phyloP scores from a whole-genome alignment of 2,113 vertebrate species.

The Sceloporus undulatus region DNA sequence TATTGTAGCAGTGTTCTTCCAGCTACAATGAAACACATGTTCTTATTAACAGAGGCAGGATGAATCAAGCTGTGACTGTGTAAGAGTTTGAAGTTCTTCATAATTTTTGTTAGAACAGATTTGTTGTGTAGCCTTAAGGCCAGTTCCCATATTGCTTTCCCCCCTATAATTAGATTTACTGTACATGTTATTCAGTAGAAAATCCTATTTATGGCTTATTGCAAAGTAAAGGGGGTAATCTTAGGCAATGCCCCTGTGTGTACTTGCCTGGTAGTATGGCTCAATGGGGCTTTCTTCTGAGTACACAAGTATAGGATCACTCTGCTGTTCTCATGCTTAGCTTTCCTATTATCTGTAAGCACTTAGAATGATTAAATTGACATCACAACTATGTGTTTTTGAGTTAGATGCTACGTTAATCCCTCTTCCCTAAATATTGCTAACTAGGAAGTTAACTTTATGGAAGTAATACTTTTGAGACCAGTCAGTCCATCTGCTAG shows the following conservation, averaged over 20 bases:
- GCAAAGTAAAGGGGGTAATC: neutral
- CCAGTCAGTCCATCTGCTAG: neutral
- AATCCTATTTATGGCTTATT: neutral
- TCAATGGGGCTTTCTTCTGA: neutral
- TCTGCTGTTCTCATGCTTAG: neutral
- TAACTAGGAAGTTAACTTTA: neutral
- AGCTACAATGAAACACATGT: neutral
- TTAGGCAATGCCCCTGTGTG: neutral
- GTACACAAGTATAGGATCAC: neutral
- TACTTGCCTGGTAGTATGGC: neutral
- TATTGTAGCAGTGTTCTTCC: neutral
- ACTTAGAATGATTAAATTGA: neutral
- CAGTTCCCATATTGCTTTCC: neutral
- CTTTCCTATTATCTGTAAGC: neutral
- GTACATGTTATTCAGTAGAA: neutral
- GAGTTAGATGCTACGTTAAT: neutral
- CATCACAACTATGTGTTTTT: no score
- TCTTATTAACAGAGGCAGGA: neutral
- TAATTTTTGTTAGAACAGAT: neutral
- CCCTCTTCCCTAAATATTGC: neutral
- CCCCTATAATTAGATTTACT: neutral
- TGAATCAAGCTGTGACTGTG: neutral
- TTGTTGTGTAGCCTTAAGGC: neutral
- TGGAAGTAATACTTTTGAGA: neutral
- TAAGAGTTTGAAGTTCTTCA: neutral